Evolutionary conservation across 1,140 invertebrate species (phyloP), one percentile per base, ranked within the genome.

Genomic region (Pseudachorutes palmiensis): DNA sequence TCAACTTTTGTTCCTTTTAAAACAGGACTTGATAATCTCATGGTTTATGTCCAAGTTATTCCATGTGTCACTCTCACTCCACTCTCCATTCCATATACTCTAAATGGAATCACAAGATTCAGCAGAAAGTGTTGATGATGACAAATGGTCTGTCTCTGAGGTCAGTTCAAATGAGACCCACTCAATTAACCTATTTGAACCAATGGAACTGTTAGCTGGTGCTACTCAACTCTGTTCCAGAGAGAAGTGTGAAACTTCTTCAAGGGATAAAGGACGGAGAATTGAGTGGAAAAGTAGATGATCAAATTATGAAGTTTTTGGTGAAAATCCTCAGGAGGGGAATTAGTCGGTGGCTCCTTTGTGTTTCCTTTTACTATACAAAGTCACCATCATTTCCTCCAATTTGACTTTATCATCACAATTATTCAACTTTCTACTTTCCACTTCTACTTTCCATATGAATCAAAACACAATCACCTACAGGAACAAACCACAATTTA

Each of bases 281-380:
- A 69, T 66, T 64, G 65, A 70, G 68, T 70, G 65, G 64, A 66
- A 57, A 67, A 70, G 69, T 67, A 32, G 65, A 64, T 63, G 68
- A 70, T 70, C 59, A 70, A 70, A 70, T 70, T 70, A 70, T 70
- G 64, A 70, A 70, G 61, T 66, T 70, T 69, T 70, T 30, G 49
- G 33, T 31, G 49, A 24, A 55, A 69, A 70, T 70, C 62, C 68
- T 70, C 68, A 70, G 51, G 68, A 70, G 68, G 51, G 65, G 62
- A 70, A 70, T 70, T 70, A 70, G 64, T 31, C 55, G 48, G 14
- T n/a, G 26, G 49, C 26, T 45, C 66, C 32, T 60, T 55, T 24
- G 33, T 51, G 64, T 63, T 28, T 57, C 45, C 30, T 64, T 68
- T 60, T 60, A 68, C 61, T 62, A 68, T 60, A 63, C 61, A 59